Base-by-base conservation (phyloP, 1,140 invertebrate genomes). In the Myzus persicae region DNA sequence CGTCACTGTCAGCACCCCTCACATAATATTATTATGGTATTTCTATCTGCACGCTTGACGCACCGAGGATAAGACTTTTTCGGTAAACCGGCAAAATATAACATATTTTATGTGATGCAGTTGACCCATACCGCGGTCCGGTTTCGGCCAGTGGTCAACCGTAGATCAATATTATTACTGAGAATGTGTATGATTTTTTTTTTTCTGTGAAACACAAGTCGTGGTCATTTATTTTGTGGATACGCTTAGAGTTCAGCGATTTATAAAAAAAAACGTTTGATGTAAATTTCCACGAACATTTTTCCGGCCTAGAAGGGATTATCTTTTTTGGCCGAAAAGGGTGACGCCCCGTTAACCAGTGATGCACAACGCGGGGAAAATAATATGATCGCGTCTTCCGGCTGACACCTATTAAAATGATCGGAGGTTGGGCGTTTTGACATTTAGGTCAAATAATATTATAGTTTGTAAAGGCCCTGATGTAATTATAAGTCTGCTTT, bases 371-470 rank as follows among this genome's bases (percentile, higher is more conserved):
- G 20, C 31, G 59, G 14, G 59, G n/a, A 76, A 76, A 76, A 76
- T 67, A n/a, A 76, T 76, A n/a, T 24, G n/a, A n/a, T 76, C 59
- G n/a, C 5, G 18, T 76, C 59, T 31, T 76, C n/a, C n/a, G n/a
- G n/a, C 59, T 76, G 59, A n/a, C n/a, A 76, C 31, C n/a, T n/a
- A 31, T 76, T 76, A 76, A 76, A 76, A 76, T 76, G 59, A 76
- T n/a, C 59, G 14, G 31, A 76, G 59, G 59, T 76, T 76, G 4
- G 59, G n/a, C n/a, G 31, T n/a, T n/a, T n/a, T 67, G 59, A 67
- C 59, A 67, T 67, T 11, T 67, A 67, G 59, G 59, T 67, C 59
- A 67, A 18, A 76, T 76, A 76, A n/a, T 76, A 76, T 67, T n/a
- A 20, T 76, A 76, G n/a, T 76, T 76, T 76, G 14, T n/a, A 76